These are phyloP conservation scores for Porites lutea DNA, from an alignment of 64 coral and sea anemone species.

Conservation along the genomic window DNA sequence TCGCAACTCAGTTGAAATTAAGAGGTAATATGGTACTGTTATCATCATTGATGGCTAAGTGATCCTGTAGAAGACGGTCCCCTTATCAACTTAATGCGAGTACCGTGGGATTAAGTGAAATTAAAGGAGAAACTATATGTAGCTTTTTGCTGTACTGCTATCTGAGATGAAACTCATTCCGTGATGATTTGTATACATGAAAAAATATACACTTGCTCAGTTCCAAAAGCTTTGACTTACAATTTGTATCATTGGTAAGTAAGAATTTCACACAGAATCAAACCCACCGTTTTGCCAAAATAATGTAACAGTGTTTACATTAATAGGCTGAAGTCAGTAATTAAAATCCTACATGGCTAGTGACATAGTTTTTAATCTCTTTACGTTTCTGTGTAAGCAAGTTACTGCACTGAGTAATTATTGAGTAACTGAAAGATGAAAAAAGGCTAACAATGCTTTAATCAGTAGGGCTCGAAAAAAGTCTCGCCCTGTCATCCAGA, in stretches of 20 bases:
- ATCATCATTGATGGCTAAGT: constrained; percentile 81
- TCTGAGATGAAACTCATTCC: not conserved
- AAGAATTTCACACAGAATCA: not conserved
- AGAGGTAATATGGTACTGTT: constrained; percentile 94
- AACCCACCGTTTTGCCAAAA: too few species aligned
- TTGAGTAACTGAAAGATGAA: too few species aligned
- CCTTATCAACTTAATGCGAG: not conserved
- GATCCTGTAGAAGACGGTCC: constrained; percentile 40
- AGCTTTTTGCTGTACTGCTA: not conserved
- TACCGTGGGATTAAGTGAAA: not conserved
- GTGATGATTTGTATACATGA: not conserved
- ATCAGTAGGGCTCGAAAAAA: too few species aligned
- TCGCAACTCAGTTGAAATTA: constrained; percentile 78
- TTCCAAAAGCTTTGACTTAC: not conserved
- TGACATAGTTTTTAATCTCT: too few species aligned
- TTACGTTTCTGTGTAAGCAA: too few species aligned
- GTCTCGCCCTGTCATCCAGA: too few species aligned
- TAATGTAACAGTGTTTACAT: too few species aligned
- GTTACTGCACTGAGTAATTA: too few species aligned
- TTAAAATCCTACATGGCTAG: too few species aligned
- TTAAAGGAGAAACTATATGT: constrained; percentile 3
- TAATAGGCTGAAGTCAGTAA: too few species aligned
- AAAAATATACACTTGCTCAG: constrained; percentile 10
- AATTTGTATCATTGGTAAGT: constrained; percentile 12
- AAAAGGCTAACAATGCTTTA: too few species aligned